Percentiles rank a stretch among this genome's conserved stretches.
phyloP scores from a whole-genome alignment of 2,797 vertebrate genomes.

The Monodelphis domestica region DNA sequence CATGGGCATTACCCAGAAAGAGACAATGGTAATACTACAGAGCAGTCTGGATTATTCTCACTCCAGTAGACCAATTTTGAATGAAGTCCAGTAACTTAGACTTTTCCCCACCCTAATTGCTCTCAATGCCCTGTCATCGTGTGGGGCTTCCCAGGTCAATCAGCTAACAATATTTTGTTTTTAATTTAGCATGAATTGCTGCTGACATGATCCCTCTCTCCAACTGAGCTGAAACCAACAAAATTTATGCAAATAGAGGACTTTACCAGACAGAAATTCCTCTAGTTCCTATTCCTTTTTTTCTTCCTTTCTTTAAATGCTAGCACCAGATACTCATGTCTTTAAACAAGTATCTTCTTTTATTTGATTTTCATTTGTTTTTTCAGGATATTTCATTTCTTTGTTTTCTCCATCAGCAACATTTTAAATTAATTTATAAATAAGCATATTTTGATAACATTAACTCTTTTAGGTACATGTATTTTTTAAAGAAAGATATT shows the following conservation, averaged over 20 bases:
- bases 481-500: not conserved
- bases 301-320: conserved; percentile 52
- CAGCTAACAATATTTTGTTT: not conserved
- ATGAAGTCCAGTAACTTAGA: conserved; percentile 32
- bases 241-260: conserved; percentile 38
- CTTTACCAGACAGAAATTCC: conserved; percentile 32
- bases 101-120: conserved; percentile 5
- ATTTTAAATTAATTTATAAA: not conserved
- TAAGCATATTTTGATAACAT: not conserved
- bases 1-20: not conserved
- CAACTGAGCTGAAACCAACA: conserved; percentile 18
- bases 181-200: conserved; percentile 54
- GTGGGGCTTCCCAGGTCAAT: conserved; percentile 33
- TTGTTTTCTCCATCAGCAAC: conserved; percentile 23
- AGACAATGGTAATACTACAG: not conserved
- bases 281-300: conserved; percentile 11
- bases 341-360: conserved; percentile 44
- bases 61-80: not conserved
- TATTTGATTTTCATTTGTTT: conserved; percentile 38
- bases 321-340: conserved; percentile 26
- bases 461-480: not conserved
- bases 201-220: conserved; percentile 36
- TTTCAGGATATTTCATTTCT: conserved; percentile 42
- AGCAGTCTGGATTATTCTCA: not conserved
- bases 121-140: conserved; percentile 43